Evolutionary conservation across 2,888 invertebrate species (phyloP).

Genomic region (Eupeodes latifasciatus): DNA sequence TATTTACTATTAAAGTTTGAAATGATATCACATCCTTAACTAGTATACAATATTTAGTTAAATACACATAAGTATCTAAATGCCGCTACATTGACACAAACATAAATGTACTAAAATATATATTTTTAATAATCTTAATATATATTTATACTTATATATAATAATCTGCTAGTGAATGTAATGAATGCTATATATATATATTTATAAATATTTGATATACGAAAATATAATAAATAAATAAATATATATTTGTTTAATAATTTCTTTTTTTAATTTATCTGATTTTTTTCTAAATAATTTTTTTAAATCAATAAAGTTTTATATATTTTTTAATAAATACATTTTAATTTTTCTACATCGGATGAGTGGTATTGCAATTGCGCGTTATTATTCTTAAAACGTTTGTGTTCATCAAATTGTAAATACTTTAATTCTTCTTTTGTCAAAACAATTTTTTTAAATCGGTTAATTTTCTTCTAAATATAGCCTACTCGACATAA

Average conservation of each 20-base stretch:
- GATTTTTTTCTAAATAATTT: constrained; percentile 74
- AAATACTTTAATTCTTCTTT: constrained; percentile 39
- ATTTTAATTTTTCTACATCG: constrained; percentile 72
- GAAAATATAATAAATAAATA: constrained; percentile 65
- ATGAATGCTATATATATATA: constrained; percentile 84
- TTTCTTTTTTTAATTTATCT: constrained; percentile 30
- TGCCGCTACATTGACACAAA: constrained; percentile 65
- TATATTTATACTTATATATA: constrained; percentile 52
- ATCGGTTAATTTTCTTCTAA: constrained; percentile 58
- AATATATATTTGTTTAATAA: constrained; percentile 55
- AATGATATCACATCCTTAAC: neutral
- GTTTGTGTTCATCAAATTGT: constrained; percentile 38
- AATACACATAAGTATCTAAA: constrained; percentile 43
- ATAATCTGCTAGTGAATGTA: constrained; percentile 84
- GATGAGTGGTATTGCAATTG: constrained; percentile 80
- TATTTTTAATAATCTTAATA: constrained; percentile 77
- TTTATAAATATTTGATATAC: constrained; percentile 76
- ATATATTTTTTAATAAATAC: constrained; percentile 3
- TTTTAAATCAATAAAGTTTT: constrained; percentile 45
- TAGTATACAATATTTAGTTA: constrained; percentile 14
- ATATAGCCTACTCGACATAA: constrained; percentile 57
- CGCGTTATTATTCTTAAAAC: constrained; percentile 31
- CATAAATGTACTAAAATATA: constrained; percentile 43
- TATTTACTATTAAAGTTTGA: neutral
- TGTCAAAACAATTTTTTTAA: constrained; percentile 42